A percentile compares a stretch with the other conserved stretches of the same genome.
Conservation (phyloP, 1,140 invertebrate species). For the Drosophila prosaltans region DNA sequence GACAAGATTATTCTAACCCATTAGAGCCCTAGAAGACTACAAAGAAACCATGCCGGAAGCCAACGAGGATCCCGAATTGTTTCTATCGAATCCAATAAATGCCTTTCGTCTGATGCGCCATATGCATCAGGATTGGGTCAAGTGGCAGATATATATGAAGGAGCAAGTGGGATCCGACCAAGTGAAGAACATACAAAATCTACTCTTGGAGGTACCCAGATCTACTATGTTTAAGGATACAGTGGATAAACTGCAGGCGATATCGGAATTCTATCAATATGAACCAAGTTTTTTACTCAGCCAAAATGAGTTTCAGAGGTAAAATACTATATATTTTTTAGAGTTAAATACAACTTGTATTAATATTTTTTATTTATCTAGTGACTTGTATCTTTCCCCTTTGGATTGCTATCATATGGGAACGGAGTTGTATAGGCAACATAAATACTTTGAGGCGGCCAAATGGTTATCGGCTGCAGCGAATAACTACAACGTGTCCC, state of each 20-base stretch:
- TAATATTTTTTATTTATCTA: neutral
- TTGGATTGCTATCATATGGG: slow-evolving; percentile 58
- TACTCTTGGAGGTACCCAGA: slow-evolving; percentile 21
- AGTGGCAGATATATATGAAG: slow-evolving; percentile 54
- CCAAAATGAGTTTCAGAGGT: slow-evolving; percentile 17
- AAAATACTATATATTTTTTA: neutral
- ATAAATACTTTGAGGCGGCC: slow-evolving; percentile 35
- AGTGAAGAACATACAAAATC: slow-evolving; percentile 16
- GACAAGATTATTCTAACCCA: neutral
- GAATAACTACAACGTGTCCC: slow-evolving; percentile 26
- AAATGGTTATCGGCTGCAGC: slow-evolving; percentile 43
- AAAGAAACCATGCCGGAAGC: slow-evolving; percentile 89
- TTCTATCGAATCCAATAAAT: slow-evolving; percentile 60
- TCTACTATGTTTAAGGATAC: neutral
- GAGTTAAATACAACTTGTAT: no score
- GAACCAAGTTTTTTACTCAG: slow-evolving; percentile 24
- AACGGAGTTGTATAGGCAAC: slow-evolving; percentile 21
- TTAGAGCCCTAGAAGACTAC: slow-evolving; percentile 49
- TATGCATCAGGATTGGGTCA: slow-evolving; percentile 64
- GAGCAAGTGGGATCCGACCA: slow-evolving; percentile 17
- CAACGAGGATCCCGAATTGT: slow-evolving; percentile 87
- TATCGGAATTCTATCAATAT: slow-evolving; percentile 44
- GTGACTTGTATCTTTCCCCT: slow-evolving; percentile 29
- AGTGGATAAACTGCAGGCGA: slow-evolving; percentile 7
- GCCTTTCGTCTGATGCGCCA: slow-evolving; percentile 59